These are phyloP conservation scores for Drosophila kurseongensis DNA, from an alignment of 1,140 invertebrate genomes.

Conservation along the genomic window DNA sequence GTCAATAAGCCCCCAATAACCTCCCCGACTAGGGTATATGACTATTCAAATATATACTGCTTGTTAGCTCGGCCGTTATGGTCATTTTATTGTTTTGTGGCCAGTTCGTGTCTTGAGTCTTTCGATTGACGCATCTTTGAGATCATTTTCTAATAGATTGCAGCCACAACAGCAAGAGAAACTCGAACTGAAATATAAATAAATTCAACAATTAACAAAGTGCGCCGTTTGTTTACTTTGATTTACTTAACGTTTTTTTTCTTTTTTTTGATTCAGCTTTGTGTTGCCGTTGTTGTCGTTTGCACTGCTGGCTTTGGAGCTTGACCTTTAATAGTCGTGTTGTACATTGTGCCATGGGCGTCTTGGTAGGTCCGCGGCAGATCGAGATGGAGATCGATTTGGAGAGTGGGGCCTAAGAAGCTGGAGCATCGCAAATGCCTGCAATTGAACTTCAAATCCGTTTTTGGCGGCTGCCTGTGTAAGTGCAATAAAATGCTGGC, in stretches of 20 bases:
- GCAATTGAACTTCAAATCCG: conserved; percentile 71
- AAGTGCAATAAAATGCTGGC: conserved; percentile 75
- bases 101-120: conserved; percentile 75
- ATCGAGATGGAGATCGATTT: conserved; percentile 27
- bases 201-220: conserved; percentile 73
- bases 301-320: conserved; percentile 30
- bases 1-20: conserved; percentile 17
- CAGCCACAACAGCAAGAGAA: conserved; percentile 17
- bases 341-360: conserved; percentile 69
- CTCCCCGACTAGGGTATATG: not conserved
- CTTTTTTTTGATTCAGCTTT: conserved; percentile 27
- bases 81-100: conserved; percentile 12
- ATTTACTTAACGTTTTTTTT: conserved; percentile 66
- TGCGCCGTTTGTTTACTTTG: conserved; percentile 72
- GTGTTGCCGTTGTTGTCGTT: conserved; percentile 21
- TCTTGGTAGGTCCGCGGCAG: conserved; percentile 39
- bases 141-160: conserved; percentile 56
- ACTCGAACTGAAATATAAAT: conserved; percentile 44
- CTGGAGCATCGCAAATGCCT: conserved; percentile 47
- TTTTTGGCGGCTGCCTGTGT: conserved; percentile 39
- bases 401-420: conserved; percentile 28
- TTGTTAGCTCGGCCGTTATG: conserved; percentile 16
- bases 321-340: conserved; percentile 80
- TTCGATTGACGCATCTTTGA: conserved; percentile 67
- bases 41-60: conserved; percentile 46